A percentile compares a stretch with the other conserved stretches of the same genome.
Conservation (phyloP, 1,140 invertebrate species). For the Bombyx mori region ASM3026992v2 NC_085116.1:10411501-10412000, state of each 20-base stretch:
- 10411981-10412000: constrained; percentile 87
- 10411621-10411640: constrained; percentile 28
- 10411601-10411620: not conserved
- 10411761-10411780: constrained; percentile 92
- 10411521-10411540: too few relatives aligned
- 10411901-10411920: not conserved
- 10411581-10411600: not conserved
- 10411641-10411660: constrained; percentile 73
- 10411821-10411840: constrained; percentile 73
- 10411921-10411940: not conserved
- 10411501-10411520: too few relatives aligned
- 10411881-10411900: not conserved
- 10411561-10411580: not conserved
- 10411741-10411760: constrained; percentile 90
- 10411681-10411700: constrained; percentile 91
- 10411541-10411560: not conserved
- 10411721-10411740: constrained; percentile 82
- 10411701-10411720: constrained; percentile 85
- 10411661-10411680: constrained; percentile 82
- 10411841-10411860: constrained; percentile 80
- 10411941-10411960: not conserved
- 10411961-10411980: constrained; percentile 78
- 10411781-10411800: constrained; percentile 85
- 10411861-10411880: constrained; percentile 75
- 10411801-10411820: constrained; percentile 79